Base-by-base conservation (phyloP, 2,113 vertebrate species). In the Camelus bactrianus region DNA sequence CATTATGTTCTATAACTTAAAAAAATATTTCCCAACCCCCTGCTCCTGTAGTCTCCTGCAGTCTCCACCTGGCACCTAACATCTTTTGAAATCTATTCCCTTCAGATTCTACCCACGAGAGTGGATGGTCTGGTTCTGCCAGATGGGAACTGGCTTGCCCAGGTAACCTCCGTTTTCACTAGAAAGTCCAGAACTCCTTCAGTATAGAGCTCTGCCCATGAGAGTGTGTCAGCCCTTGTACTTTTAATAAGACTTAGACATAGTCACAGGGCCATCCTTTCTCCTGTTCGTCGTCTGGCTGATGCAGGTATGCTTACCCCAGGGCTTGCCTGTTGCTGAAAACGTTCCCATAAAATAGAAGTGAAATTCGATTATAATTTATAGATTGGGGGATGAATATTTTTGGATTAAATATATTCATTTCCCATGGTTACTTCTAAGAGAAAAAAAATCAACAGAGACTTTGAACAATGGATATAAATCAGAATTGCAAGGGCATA, bases 341-440 rank as follows among this genome's bases (percentile, higher is more conserved):
- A 83, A 80, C 24, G 54, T 48, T 48, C 54, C 88, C 75, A 6
- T 32, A 52, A 50, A 54, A 52, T 12, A 42, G 60, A 96, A 85
- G 32, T 82, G 87, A 73, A 89, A 81, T 90, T 48, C 46, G 73
- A n/a, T 54, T 77, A 22, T 95, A 62, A 54, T 83, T 93, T 91
- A 81, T 72, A 89, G 72, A 82, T 92, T 86, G 72, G 30, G 17
- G 8, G 52, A 48, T 73, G 69, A 42, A 58, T 87, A 67, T 48
- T 91, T 97, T 92, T 92, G 32, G 91, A 79, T 90, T 90, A 42
- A 60, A 5, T 32, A 24, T 73, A 50, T 89, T 85, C 56, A 83
- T 94, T 95, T 94, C 46, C 80, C 38, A 56, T 94, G 48, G 82
- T 28, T 90, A 56, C 77, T 92, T 89, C 42, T 88, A 87, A 93